phyloP scores from a whole-genome alignment of 2,888 invertebrate species.

The Linyphia triangularis region DNA sequence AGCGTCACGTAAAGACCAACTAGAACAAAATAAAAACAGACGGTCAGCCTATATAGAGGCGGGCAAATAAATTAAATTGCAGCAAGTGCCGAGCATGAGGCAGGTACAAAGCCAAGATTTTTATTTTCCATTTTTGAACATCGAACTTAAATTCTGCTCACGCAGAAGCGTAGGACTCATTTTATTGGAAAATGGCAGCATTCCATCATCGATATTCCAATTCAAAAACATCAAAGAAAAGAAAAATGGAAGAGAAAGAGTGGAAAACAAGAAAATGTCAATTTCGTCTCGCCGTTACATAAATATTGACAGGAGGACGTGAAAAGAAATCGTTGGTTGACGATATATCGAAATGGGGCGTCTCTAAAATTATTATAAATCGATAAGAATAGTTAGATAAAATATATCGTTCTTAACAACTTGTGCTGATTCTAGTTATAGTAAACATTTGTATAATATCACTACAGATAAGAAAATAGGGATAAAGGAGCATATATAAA shows the following conservation, averaged over 20 bases:
- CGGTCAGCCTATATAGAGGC: not conserved
- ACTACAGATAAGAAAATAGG: too few species aligned
- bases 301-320: conserved; percentile 35
- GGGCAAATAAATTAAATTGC: conserved; percentile 58
- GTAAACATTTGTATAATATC: too few species aligned
- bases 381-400: conserved; percentile 6
- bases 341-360: not conserved
- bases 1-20: conserved; percentile 36
- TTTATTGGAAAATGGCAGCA: conserved; percentile 60
- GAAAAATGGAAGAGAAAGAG: conserved; percentile 1
- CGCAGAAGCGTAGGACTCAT: not conserved
- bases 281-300: conserved; percentile 30
- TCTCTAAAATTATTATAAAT: not conserved
- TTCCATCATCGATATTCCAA: conserved; percentile 62
- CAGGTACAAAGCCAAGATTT: not conserved
- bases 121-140: not conserved
- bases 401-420: not conserved
- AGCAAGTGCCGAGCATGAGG: not conserved
- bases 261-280: conserved; percentile 16
- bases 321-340: not conserved
- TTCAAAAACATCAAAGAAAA: not conserved
- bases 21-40: conserved; percentile 22
- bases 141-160: conserved; percentile 41
- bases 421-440: too few species aligned
- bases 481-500: too few species aligned